These are phyloP conservation scores for Scelioninae gen. 2 DNA, from an alignment of 2,888 invertebrate genomes.

Conservation along the genomic window DNA sequence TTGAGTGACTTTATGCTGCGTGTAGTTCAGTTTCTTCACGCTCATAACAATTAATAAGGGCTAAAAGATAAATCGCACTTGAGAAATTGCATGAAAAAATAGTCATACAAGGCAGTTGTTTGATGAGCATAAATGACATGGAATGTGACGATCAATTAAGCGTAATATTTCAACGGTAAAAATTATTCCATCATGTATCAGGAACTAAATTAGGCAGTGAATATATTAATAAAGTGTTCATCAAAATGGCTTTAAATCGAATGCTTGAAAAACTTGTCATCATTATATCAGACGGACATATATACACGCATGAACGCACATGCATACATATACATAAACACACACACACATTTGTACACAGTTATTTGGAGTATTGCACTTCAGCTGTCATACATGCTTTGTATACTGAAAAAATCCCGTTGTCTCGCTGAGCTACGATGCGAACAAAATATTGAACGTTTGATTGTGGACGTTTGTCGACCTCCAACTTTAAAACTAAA, in stretches of 20 bases:
- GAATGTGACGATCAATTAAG: slow-evolving; percentile 38
- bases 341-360: slow-evolving; percentile 13
- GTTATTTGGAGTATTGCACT: slow-evolving; percentile 50
- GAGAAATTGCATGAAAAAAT: too few species aligned
- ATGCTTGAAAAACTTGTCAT: slow-evolving; percentile 15
- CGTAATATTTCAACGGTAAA: slow-evolving; percentile 27
- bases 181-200: slow-evolving; percentile 51
- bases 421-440: slow-evolving; percentile 4
- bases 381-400: slow-evolving; percentile 26
- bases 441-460: slow-evolving; percentile 27
- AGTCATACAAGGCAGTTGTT: slow-evolving; percentile 14
- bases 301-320: too few species aligned
- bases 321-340: too few species aligned
- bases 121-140: slow-evolving; percentile 5
- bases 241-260: slow-evolving; percentile 3
- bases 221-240: slow-evolving; percentile 15
- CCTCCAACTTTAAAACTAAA: slow-evolving; percentile 4
- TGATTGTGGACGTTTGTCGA: slow-evolving; percentile 19
- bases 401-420: slow-evolving; percentile 1
- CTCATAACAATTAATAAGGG: slow-evolving; percentile 2
- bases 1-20: too few species aligned
- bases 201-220: slow-evolving; percentile 54
- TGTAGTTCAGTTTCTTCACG: too few species aligned
- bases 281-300: background rate
- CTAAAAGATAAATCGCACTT: too few species aligned